Conservation (phyloP, 1,140 invertebrate species). For the Pachypsylla venusta region DNA sequence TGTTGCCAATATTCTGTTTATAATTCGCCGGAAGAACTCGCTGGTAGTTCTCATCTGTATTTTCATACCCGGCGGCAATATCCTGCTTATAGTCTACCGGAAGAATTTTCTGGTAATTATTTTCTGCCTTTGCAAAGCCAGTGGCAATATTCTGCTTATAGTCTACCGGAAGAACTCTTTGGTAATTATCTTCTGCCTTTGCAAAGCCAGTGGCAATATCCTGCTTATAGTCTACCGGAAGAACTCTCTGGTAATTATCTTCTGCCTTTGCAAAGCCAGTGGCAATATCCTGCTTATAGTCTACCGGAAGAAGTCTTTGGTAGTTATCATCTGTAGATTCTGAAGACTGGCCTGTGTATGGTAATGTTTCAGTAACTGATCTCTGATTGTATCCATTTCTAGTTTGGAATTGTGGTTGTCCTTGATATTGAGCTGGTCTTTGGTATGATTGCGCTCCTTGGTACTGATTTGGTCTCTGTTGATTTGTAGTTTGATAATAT, state of each 20-base stretch:
- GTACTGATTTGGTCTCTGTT: not conserved
- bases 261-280: not conserved
- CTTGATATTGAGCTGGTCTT: no score
- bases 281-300: not conserved
- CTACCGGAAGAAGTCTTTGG: not conserved
- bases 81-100: no score
- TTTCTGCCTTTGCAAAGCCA: not conserved
- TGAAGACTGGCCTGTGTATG: not conserved
- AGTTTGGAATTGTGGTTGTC: no score
- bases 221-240: not conserved
- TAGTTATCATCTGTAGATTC: not conserved
- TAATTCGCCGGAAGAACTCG: not conserved
- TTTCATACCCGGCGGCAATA: no score
- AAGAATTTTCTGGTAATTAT: not conserved
- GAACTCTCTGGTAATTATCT: not conserved
- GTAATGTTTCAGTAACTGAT: no score
- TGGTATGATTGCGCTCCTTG: no score
- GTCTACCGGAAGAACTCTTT: not conserved
- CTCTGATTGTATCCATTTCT: no score
- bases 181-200: slow-evolving; percentile 3
- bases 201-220: not conserved
- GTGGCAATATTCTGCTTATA: not conserved
- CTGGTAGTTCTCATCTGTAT: no score
- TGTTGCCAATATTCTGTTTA: no score
- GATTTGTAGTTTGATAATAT: not conserved